Evolutionary conservation across 2,888 invertebrate species (phyloP), one percentile per base, ranked within the genome.

Genomic region (Acronicta alni): DNA sequence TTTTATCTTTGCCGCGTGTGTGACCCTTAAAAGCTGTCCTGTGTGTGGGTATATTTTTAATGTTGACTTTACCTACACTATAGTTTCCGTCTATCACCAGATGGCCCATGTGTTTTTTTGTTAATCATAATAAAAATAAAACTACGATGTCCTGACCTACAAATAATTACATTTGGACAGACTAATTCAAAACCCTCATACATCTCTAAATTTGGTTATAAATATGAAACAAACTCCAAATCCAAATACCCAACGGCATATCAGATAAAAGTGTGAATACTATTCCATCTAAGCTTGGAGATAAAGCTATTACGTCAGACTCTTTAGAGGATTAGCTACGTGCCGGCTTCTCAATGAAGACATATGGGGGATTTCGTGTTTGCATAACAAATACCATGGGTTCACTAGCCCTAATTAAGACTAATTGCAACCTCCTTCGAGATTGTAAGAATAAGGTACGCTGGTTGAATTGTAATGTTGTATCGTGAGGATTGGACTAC

Each of bases 361-460:
- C 85, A 75, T 80, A 88, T 88, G 81, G 85, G 64, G 72, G 81
- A 80, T 73, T 81, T 77, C 68, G 72, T 83, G 82, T 87, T 86
- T 89, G 89, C 87, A 88, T 89, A 85, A 85, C 86, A 89, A 88
- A 88, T 82, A 80, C 80, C 74, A 80, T 80, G 64, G 81, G 77
- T 79, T 84, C 83, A 77, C 81, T 75, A 75, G 70, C 70, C 75
- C 81, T 89, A 90, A 91, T 91, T 89, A 87, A 87, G 89, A 90
- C 85, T 91, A 89, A 91, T 90, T 89, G 89, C 85, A 74, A 76
- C 73, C 79, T 82, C 82, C 83, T 82, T 75, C 56, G 80, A 77
- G 81, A 73, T 72, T 64, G 51, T 57, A 66, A 70, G 70, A 72
- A 72, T 57, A 55, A 41, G 23, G 48, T 18, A 76, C 67, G 70